phyloP scores from a whole-genome alignment of 2,113 vertebrate genomes.

The Chaetorhynchus papuensis region DNA sequence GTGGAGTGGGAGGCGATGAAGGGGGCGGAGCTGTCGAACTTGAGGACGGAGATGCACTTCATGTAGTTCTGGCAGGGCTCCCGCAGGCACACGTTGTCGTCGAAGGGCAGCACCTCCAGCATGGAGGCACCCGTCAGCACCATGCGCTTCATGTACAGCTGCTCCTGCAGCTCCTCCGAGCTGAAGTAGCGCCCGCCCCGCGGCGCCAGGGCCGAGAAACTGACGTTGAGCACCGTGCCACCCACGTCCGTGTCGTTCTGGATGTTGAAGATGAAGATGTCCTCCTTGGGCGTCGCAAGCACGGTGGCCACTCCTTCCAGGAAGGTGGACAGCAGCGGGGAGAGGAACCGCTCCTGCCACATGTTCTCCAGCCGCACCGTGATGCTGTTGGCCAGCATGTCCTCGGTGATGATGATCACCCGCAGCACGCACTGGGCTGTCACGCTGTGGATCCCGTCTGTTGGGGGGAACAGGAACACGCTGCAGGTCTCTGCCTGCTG shows the following conservation, averaged over 20 bases:
- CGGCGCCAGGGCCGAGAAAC: constrained; percentile 88
- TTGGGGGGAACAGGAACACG: neutral
- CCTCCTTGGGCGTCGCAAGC: constrained; percentile 86
- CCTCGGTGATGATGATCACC: constrained; percentile 96
- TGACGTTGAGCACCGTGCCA: constrained; percentile 87
- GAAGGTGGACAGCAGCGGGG: constrained; percentile 86
- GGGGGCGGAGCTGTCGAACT: constrained; percentile 94
- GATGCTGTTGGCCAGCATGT: constrained; percentile 95
- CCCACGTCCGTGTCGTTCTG: constrained; percentile 91
- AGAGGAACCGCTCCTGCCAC: constrained; percentile 98
- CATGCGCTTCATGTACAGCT: constrained; percentile 94
- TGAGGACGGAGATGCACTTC: constrained; percentile 97
- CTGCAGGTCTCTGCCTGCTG: neutral
- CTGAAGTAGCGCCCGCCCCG: constrained; percentile 87
- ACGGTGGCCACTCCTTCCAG: constrained; percentile 93
- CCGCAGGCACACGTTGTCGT: constrained; percentile 95
- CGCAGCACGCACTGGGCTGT: constrained; percentile 91
- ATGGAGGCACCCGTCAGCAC: constrained; percentile 87
- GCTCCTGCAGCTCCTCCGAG: constrained; percentile 95
- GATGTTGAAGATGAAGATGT: constrained; percentile 98
- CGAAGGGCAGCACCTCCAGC: constrained; percentile 94
- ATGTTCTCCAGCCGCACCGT: constrained; percentile 97
- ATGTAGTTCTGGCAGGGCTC: constrained; percentile 99
- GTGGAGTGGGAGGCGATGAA: constrained; percentile 93
- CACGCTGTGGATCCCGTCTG: constrained; percentile 93